A percentile compares a stretch with the other conserved stretches of the same genome.
Conservation (phyloP, 1,140 invertebrate genomes). For the Tetramorium alpestre region DNA sequence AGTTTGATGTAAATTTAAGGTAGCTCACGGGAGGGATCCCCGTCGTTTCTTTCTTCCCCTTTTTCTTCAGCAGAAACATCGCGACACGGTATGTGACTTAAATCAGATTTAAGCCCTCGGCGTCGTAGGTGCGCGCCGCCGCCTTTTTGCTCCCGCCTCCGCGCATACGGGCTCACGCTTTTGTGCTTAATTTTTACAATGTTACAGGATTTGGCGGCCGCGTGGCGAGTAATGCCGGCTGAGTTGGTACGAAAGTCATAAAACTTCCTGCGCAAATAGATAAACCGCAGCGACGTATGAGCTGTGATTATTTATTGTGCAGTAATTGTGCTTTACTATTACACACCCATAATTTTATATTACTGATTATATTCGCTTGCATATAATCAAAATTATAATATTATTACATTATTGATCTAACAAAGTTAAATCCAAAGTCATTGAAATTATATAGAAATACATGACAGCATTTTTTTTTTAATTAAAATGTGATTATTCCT, state of each 20-base stretch:
- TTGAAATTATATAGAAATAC: neutral
- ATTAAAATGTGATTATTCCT: neutral
- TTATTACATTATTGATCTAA: neutral
- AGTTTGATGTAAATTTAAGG: constrained; percentile 83
- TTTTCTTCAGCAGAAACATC: constrained; percentile 74
- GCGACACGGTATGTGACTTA: constrained; percentile 82
- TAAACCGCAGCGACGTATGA: neutral
- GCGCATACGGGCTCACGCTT: constrained; percentile 41
- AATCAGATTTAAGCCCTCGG: constrained; percentile 80
- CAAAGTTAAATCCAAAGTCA: neutral
- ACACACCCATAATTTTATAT: neutral
- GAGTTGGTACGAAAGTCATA: constrained; percentile 6
- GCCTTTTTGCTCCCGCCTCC: constrained; percentile 57
- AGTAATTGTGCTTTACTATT: neutral
- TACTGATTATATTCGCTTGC: neutral
- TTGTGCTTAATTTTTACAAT: constrained; percentile 65
- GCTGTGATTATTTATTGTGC: constrained; percentile 25
- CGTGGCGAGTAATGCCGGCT: constrained; percentile 1
- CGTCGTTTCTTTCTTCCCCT: constrained; percentile 74
- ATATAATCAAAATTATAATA: neutral
- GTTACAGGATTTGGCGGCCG: constrained; percentile 11
- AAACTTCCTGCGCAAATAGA: constrained; percentile 45
- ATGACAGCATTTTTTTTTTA: neutral
- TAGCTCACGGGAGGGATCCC: constrained; percentile 78
- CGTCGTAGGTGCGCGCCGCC: constrained; percentile 44